Evolutionary conservation across 2,797 vertebrate genomes (phyloP), one percentile per base, ranked within the genome.

Genomic region (Pyrocephalus nanus): DNA sequence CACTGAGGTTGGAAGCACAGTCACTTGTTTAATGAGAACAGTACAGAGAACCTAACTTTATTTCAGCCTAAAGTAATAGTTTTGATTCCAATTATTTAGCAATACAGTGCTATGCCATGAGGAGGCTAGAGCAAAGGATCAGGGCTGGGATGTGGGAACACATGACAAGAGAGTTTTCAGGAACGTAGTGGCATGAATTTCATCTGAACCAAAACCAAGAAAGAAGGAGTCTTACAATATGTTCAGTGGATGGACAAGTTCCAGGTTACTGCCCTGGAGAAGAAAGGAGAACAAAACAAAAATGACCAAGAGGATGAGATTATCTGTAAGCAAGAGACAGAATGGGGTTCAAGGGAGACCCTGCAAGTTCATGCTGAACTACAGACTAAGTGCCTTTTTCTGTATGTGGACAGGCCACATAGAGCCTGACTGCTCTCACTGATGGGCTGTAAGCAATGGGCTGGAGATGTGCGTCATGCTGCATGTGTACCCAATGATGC

Each of bases 401-500:
- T 62, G 32, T 21, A 4, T 1, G 1, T 36, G 48, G 53, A 4
- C 22, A 22, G 32, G n/a, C 10, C 10, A 6, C 5, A 1, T 0
- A 1, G 32, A 61, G 12, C 45, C 32, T 30, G 34, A 23, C 7
- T 19, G 30, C 16, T 34, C 10, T 47, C 36, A 12, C 11, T 20
- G 42, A 3, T 16, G 78, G 74, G 42, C 75, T 34, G 15, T 43
- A 36, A 58, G 76, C 4, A 6, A 15, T 11, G 16, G 32, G 23
- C 21, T 26, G 8, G 50, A 6, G 12, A 54, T 11, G 36, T 9
- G 36, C 36, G 51, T 32, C 3, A 1, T n/a, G 51, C 69, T 64
- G 1, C 13, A 0, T 27, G 26, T 18, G 12, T 19, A 6, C 6
- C 20, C 36, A 64, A 10, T 2, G 13, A 14, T 38, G 48, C 36